These are phyloP conservation scores for Balanococcus diminutus DNA, from an alignment of 2,888 invertebrate genomes.

Conservation along the genomic window DNA sequence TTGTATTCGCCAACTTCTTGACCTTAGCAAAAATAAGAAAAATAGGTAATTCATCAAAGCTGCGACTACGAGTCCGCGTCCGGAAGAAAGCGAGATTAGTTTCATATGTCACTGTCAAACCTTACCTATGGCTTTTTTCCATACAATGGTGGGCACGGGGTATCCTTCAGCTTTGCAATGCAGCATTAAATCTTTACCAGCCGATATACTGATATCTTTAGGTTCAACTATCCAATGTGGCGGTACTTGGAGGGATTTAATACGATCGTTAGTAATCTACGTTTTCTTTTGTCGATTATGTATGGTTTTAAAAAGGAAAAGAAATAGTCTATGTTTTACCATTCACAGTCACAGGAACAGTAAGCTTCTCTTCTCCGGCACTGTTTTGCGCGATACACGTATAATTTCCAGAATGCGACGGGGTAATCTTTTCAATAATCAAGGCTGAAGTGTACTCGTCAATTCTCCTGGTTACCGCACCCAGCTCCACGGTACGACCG, in stretches of 20 bases:
- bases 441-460: conserved; percentile 87
- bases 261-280: conserved; percentile 12
- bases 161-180: conserved; percentile 92
- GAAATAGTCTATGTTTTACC: conserved; percentile 64
- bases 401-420: conserved; percentile 86
- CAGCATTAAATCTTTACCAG: conserved; percentile 81
- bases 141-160: conserved; percentile 84
- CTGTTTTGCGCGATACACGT: conserved; percentile 90
- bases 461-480: conserved; percentile 68
- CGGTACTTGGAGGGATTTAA: conserved; percentile 69
- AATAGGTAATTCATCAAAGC: conserved; percentile 27
- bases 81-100: not conserved
- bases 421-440: conserved; percentile 83
- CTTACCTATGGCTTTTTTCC: conserved; percentile 87
- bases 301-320: not conserved
- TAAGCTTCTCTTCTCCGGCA: conserved; percentile 78
- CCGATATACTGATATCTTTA: conserved; percentile 78
- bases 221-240: conserved; percentile 89
- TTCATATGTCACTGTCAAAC: conserved; percentile 17
- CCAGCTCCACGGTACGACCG: conserved; percentile 70
- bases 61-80: not conserved
- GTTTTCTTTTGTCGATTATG: not conserved
- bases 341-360: conserved; percentile 81
- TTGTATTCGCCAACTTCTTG: conserved; percentile 78
- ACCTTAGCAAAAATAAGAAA: conserved; percentile 63